Base-by-base conservation (phyloP, 2,797 vertebrate genomes). In the Centroberyx gerrardi region DNA sequence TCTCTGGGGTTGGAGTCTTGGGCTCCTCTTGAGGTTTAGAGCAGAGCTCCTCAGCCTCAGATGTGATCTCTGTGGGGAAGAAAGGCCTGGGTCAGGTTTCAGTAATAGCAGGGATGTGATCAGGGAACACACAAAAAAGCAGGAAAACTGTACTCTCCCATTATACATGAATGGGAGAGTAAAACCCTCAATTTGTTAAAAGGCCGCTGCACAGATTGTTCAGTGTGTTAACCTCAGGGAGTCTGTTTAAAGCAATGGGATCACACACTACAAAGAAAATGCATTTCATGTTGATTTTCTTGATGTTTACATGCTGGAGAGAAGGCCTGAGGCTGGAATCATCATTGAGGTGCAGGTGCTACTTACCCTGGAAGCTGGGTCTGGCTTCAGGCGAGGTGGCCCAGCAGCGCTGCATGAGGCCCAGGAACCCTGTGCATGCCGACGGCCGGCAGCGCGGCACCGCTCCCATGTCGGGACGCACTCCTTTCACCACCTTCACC, bases 401-500 rank as follows among this genome's bases (percentile, higher is more conserved):
- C 98, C 98, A 99, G 94, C 97, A 99, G 68, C 94, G 90, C 85
- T 98, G 95, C 98, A 99, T 99, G 77, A 99, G 95, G 77, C 84
- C 92, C 80, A 99, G 91, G 86, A 99, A 97, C 17, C 92, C 95
- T 0, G 94, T 62, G 68, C 97, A 99, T 70, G 97, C 93, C 0
- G 92, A 95, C 0, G 97, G 97, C 78, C 97, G 95, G 82, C 94
- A 94, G 56, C 97, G 96, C 51, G 97, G 96, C 72, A 99, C 70
- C 0, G 93, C 87, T 0, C 92, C 95, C 76, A 98, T 89, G 92
- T 98, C 97, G 0, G 98, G 98, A 74, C 98, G 97, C 72, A 96
- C 93, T 4, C 98, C 98, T 83, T 97, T 97, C 53, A 98, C 97
- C 80, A 99, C 98, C 89, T 98, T 99, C 89, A 99, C 96, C 98